Evolutionary conservation across 2,113 vertebrate species (phyloP).

Genomic region (Oryzias curvinotus): DNA sequence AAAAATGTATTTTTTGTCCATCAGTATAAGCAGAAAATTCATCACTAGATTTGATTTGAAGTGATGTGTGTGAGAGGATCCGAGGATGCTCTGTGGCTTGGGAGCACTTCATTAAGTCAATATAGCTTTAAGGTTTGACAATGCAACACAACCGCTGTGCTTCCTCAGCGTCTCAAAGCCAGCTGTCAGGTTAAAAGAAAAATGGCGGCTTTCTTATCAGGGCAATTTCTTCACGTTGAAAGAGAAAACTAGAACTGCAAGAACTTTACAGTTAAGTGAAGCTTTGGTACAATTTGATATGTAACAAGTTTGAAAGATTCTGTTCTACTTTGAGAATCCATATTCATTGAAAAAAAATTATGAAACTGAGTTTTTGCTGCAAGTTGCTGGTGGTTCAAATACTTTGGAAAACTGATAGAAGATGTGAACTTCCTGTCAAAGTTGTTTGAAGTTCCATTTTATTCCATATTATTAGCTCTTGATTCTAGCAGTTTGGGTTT

Average conservation of each 20-base stretch:
- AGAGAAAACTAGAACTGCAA: not conserved
- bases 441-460: not conserved
- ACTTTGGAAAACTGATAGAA: no score
- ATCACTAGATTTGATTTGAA: not conserved
- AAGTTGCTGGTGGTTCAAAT: no score
- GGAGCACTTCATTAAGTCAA: not conserved
- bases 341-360: not conserved
- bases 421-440: no score
- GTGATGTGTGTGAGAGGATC: not conserved
- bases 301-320: no score
- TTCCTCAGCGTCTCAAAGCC: constrained; percentile 19
- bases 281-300: no score
- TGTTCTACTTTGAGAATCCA: not conserved
- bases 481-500: constrained; percentile 13
- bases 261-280: not conserved
- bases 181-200: constrained; percentile 20
- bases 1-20: not conserved
- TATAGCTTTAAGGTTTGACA: not conserved
- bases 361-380: not conserved
- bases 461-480: not conserved
- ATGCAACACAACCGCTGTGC: constrained; percentile 7
- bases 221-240: not conserved
- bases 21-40: not conserved
- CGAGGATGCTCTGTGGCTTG: not conserved
- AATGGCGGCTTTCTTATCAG: constrained; percentile 10